Conservation (phyloP, 2,113 vertebrate genomes). For the Rafetus swinhoei region DNA sequence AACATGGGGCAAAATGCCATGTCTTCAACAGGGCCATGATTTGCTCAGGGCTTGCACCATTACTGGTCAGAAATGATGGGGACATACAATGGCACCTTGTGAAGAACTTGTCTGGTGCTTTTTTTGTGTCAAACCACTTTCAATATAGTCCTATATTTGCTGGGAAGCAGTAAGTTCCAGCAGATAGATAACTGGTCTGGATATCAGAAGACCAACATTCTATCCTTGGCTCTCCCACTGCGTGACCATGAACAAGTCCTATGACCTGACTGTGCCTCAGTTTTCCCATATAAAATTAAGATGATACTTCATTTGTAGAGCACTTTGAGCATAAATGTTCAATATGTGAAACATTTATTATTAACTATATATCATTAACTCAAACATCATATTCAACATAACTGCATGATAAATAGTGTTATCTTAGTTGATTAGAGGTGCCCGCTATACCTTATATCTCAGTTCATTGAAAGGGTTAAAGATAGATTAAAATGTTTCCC, state of each 20-base stretch:
- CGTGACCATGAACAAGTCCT: rapidly evolving
- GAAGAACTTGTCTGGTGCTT: background rate
- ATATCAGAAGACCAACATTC: background rate
- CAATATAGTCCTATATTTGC: background rate
- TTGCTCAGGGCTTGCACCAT: background rate
- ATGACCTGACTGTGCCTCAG: rapidly evolving
- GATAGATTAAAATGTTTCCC: background rate
- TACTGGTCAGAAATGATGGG: background rate
- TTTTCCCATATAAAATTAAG: rapidly evolving
- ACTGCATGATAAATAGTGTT: background rate
- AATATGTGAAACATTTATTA: background rate
- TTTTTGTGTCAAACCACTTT: background rate
- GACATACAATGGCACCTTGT: background rate
- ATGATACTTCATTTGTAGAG: rapidly evolving
- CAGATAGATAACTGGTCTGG: background rate
- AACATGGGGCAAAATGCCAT: background rate
- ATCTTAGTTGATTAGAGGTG: rapidly evolving
- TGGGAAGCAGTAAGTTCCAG: background rate
- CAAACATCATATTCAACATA: rapidly evolving
- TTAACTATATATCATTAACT: rapidly evolving
- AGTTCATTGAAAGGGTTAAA: rapidly evolving
- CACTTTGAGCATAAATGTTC: rapidly evolving
- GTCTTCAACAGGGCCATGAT: background rate
- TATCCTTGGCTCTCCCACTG: background rate
- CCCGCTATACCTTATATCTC: background rate